Conservation (phyloP, 2,797 vertebrate genomes). For the Neopelma chrysocephalum region DNA sequence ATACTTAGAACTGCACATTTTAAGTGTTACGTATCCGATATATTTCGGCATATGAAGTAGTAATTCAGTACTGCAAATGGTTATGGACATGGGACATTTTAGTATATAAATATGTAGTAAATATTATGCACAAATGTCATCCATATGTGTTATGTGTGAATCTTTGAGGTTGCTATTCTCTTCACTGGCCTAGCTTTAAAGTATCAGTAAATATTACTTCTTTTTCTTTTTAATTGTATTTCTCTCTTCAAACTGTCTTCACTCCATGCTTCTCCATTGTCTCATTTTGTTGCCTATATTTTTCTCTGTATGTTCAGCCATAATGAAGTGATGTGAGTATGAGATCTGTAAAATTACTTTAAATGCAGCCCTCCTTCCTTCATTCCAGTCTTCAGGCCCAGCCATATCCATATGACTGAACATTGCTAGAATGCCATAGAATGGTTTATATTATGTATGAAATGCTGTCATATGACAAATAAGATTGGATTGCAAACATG, state of each 20-base stretch:
- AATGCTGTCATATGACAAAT: neutral
- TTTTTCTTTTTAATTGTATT: neutral
- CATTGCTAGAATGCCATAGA: neutral
- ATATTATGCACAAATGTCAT: slow-evolving; percentile 61
- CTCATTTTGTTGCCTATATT: neutral
- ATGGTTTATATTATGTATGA: neutral
- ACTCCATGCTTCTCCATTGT: neutral
- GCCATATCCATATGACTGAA: neutral
- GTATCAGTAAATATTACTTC: slow-evolving; percentile 56
- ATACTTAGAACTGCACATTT: neutral
- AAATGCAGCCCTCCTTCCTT: neutral
- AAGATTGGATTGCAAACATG: neutral
- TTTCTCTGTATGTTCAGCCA: neutral
- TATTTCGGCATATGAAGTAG: neutral
- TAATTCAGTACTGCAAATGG: neutral
- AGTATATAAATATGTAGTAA: neutral
- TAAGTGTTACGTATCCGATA: neutral
- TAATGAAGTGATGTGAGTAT: neutral
- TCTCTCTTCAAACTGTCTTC: neutral
- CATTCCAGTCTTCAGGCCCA: neutral
- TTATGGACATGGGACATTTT: neutral
- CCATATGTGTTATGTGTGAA: slow-evolving; percentile 59
- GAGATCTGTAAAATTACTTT: neutral
- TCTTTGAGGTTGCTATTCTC: slow-evolving; percentile 54
- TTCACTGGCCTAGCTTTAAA: slow-evolving; percentile 58